Conservation (phyloP, 2,888 invertebrate genomes). For the Deroplatys truncata region DNA sequence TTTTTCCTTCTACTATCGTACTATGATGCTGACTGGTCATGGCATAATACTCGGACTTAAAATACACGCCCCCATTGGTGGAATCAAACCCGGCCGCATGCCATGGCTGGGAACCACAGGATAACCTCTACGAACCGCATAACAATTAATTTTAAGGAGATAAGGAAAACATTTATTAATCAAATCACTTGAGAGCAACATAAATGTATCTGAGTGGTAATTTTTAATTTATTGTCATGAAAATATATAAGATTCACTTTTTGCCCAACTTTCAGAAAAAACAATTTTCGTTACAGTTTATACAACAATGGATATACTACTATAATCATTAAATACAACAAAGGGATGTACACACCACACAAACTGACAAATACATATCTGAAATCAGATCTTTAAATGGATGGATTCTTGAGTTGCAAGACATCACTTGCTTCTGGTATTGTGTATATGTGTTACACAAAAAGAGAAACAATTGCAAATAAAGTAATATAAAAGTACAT, state of each 20-base stretch:
- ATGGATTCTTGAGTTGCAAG: conserved; percentile 19
- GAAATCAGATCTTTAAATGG: conserved; percentile 7
- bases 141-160: no score
- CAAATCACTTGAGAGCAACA: neutral
- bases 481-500: neutral
- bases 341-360: neutral
- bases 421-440: neutral
- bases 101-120: no score
- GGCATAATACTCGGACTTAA: no score
- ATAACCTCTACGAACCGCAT: no score
- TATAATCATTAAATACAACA: neutral
- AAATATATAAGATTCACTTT: neutral
- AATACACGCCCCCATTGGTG: no score
- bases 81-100: no score
- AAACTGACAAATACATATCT: neutral
- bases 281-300: neutral
- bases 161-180: neutral
- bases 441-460: neutral
- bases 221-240: neutral
- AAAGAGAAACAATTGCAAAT: no score
- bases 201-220: neutral
- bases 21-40: no score
- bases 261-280: neutral
- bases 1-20: no score
- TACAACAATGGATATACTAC: neutral